A percentile compares a stretch with the other conserved stretches of the same genome.
These are phyloP conservation scores for Tetrao urogallus DNA, from an alignment of 2,113 vertebrate species.

Conservation along the genomic window DNA sequence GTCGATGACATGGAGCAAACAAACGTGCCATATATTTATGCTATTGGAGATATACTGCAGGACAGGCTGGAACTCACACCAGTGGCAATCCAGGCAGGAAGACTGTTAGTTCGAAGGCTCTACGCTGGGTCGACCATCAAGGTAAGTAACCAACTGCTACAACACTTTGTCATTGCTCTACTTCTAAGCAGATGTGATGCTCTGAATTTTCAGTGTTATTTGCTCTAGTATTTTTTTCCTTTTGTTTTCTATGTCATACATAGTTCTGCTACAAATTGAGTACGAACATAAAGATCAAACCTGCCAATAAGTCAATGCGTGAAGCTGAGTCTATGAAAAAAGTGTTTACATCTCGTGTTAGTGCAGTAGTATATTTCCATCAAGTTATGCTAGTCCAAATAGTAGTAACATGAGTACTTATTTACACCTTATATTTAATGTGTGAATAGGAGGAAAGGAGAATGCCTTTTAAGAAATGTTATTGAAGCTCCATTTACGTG, in stretches of 20 bases:
- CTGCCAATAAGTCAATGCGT: not conserved
- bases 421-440: not conserved
- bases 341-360: not conserved
- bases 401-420: not conserved
- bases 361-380: not conserved
- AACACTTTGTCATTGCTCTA: not conserved
- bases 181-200: not conserved
- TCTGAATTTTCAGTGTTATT: not conserved
- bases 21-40: constrained; percentile 82
- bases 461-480: not conserved
- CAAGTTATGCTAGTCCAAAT: not conserved
- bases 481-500: no score
- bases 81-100: constrained; percentile 86
- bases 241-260: not conserved
- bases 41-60: constrained; percentile 83
- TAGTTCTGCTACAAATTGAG: not conserved
- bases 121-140: constrained; percentile 74
- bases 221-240: not conserved
- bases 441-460: not conserved
- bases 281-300: not conserved
- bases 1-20: constrained; percentile 86
- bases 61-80: constrained; percentile 83
- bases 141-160: constrained; percentile 64
- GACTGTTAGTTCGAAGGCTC: constrained; percentile 79
- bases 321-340: not conserved